Base-by-base conservation (phyloP, 2,888 invertebrate species). In the Nipponacmea schrenckii region DNA sequence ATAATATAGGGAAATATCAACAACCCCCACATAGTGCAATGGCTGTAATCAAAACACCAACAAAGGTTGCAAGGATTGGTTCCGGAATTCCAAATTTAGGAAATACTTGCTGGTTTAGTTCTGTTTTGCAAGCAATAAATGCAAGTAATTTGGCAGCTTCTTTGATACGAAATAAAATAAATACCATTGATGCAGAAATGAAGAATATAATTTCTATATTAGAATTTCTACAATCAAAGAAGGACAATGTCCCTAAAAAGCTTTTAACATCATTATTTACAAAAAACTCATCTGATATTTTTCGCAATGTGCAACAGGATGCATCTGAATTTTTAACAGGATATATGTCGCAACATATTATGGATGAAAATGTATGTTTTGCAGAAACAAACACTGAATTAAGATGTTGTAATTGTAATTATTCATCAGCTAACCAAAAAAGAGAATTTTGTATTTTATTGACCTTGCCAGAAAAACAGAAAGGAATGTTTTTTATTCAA, bases 241-340 rank as follows among this genome's bases (percentile, higher is more conserved):
- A n/a, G 17, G 50, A 5, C 31, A 4, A 20, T 50, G 50, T 50
- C 10, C 17, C 50, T 15, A 20, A 50, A n/a, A 17, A 50, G 2
- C 20, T 12, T n/a, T 12, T 50, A 50, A 12, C 50, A 7, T 50
- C 50, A 20, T 12, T 50, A 12, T 50, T 50, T 15, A 50, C 5
- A 50, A 50, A 20, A 50, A 15, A 0, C 15, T 20, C 2, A 15
- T 50, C 50, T 50, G 20, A 20, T 50, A 50, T 50, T 14, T 50
- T 50, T 50, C 8, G 1, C 4, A 3, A 50, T 20, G 1, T n/a
- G 8, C 48, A 48, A 50, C 50, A 50, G 50, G 50, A 20, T 50
- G 50, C 20, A 50, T 50, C 50, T 50, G 50, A 50, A 50, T n/a
- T 50, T 50, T 50, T 50, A 20, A 50, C 50, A 50, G 20, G n/a